Evolutionary conservation across 1,140 invertebrate species (phyloP).

Genomic region (Melanaphis sacchari): DNA sequence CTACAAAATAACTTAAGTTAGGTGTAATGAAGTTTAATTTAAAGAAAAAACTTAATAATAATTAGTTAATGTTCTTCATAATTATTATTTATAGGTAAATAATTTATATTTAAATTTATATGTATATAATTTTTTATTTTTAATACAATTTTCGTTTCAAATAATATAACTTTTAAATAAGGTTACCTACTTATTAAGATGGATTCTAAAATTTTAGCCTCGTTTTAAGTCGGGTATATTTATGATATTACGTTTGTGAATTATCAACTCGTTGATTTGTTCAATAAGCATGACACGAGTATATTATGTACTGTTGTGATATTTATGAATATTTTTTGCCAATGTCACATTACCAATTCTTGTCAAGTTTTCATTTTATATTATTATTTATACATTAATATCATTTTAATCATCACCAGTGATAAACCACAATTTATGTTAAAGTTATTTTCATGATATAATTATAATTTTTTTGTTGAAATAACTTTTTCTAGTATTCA

Average conservation of each 20-base stretch:
- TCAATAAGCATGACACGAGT: constrained; percentile 26
- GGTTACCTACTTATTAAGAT: neutral
- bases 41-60: neutral
- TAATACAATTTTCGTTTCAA: neutral
- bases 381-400: neutral
- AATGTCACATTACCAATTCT: constrained; percentile 40
- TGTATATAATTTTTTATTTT: neutral
- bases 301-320: neutral
- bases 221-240: neutral
- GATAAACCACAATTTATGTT: constrained; percentile 8
- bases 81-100: too few relatives aligned
- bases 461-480: neutral
- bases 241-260: constrained; percentile 12
- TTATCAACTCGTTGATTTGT: constrained; percentile 7
- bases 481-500: neutral
- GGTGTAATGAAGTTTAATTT: neutral
- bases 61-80: neutral
- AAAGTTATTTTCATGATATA: neutral
- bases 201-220: neutral
- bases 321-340: constrained; percentile 3
- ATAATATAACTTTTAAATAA: neutral
- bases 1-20: neutral
- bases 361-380: constrained; percentile 27
- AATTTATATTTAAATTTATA: too few relatives aligned
- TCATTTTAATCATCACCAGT: neutral